Base-by-base conservation (phyloP, 2,113 vertebrate species). In the Chloropsis hardwickii region DNA sequence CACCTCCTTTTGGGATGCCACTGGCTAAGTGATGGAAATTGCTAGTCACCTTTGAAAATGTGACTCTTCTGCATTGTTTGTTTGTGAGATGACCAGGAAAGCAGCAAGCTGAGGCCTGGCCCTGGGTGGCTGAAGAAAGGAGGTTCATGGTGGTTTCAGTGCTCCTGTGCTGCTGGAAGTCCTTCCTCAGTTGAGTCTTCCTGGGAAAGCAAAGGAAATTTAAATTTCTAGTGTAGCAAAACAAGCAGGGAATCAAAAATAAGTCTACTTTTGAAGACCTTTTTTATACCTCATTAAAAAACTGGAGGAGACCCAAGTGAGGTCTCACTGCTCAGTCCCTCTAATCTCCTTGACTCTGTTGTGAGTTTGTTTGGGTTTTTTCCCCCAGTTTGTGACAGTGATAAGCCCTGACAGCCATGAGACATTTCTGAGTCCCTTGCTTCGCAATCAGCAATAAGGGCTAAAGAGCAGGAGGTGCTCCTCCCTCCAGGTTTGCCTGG, bases 61-160 rank as follows among this genome's bases (percentile, higher is more conserved):
- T 22, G 19, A 3, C 18, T 42, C 14, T 61, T 65, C 0, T 6
- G 3, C 0, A 0, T n/a, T 39, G 10, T 40, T 35, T 1, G 0
- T 15, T 21, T 1, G 0, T 56, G 73, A 70, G 22, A 40, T 35
- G 23, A 39, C 9, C 3, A 48, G 44, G 27, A 84, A 25, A 28
- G 22, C 28, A 81, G n/a, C 27, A 71, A 47, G 33, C 8, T 57
- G 56, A 61, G 31, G 11, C 40, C 2, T 0, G 5, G 44, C 29
- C 7, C 0, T 31, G 1, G 1, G 33, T 5, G 5, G 24, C 31
- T 47, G 24, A 58, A 47, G 23, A 48, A 57, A 65, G 25, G 45
- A 73, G 5, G 18, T 21, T 73, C 45, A 21, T 53, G n/a, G 16
- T 25, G 23, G n/a, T 19, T 86, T 37, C 28, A 45, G 14, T 71